Conservation (phyloP, 2,888 invertebrate species). For the Seladonia tumulorum region DNA sequence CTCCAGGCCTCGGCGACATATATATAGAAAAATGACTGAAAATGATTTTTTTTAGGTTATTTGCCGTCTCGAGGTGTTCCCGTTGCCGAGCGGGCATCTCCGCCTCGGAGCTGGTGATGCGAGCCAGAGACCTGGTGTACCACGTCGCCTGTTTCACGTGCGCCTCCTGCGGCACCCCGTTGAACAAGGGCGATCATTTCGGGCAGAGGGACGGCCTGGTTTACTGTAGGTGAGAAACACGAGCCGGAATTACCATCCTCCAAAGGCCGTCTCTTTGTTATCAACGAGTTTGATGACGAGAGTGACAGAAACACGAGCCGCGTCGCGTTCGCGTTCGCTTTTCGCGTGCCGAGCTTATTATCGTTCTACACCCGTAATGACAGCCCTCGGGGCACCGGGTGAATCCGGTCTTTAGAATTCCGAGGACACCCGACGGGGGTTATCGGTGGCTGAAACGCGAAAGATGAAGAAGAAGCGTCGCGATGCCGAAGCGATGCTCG, state of each 20-base stretch:
- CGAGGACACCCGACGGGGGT: slow-evolving; percentile 13
- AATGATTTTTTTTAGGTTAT: slow-evolving; percentile 87
- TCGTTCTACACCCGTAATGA: slow-evolving; percentile 48
- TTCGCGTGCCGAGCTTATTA: slow-evolving; percentile 40
- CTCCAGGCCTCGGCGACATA: too few species aligned
- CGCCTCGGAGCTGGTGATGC: slow-evolving; percentile 95
- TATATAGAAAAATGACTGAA: too few species aligned
- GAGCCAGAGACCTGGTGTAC: slow-evolving; percentile 94
- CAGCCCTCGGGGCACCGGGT: slow-evolving; percentile 41
- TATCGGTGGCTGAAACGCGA: slow-evolving; percentile 51
- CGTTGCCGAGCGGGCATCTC: slow-evolving; percentile 94
- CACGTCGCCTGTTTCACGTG: slow-evolving; percentile 96
- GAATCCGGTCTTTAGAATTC: slow-evolving; percentile 49
- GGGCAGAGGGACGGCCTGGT: slow-evolving; percentile 94
- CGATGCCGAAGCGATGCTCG: slow-evolving; percentile 45
- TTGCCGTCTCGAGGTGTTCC: slow-evolving; percentile 93
- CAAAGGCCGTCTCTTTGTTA: slow-evolving; percentile 73
- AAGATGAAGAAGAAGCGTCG: slow-evolving; percentile 52
- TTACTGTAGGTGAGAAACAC: slow-evolving; percentile 86
- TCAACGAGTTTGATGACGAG: slow-evolving; percentile 74
- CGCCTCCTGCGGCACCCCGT: slow-evolving; percentile 91
- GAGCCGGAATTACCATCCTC: slow-evolving; percentile 70
- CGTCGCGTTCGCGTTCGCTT: slow-evolving; percentile 23
- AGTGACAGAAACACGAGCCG: slow-evolving; percentile 70
- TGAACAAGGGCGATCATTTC: slow-evolving; percentile 96